Percentiles rank a stretch among this genome's conserved stretches.
Evolutionary conservation across 2,113 vertebrate genomes (phyloP).

Genomic region (Hemiprocne comata): DNA sequence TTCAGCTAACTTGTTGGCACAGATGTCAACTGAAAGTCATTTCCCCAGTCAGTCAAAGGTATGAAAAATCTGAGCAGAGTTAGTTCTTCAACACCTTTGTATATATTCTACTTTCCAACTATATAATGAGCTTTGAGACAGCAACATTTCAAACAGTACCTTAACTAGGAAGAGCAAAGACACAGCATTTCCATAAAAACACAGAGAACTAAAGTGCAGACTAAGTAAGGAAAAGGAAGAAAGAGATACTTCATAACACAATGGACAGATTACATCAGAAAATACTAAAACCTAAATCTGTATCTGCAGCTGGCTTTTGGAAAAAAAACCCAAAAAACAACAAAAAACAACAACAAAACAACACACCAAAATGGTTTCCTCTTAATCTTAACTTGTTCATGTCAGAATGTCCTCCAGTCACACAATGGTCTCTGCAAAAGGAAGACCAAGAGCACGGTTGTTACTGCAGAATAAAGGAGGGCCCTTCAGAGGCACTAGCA

Average conservation of each 20-base stretch:
- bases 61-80: slow-evolving; percentile 75
- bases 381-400: not conserved
- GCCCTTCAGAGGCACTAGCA: not conserved
- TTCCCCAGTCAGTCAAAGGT: slow-evolving; percentile 83
- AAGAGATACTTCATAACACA: not conserved
- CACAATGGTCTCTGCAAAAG: not conserved
- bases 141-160: slow-evolving; percentile 52
- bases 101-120: slow-evolving; percentile 54
- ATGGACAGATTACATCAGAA: not conserved
- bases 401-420: not conserved
- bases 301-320: not conserved
- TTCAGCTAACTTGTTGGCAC: slow-evolving; percentile 86
- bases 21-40: slow-evolving; percentile 88
- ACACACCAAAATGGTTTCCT: not conserved
- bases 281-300: slow-evolving; percentile 4
- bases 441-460: not conserved
- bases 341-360: too few relatives aligned
- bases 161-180: not conserved
- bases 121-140: slow-evolving; percentile 59
- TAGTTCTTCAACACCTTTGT: slow-evolving; percentile 66
- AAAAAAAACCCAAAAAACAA: not conserved
- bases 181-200: not conserved
- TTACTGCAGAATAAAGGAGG: not conserved
- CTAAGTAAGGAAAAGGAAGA: not conserved
- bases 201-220: not conserved